phyloP scores from a whole-genome alignment of 2,797 vertebrate species.

The Esox masquinongy region DNA sequence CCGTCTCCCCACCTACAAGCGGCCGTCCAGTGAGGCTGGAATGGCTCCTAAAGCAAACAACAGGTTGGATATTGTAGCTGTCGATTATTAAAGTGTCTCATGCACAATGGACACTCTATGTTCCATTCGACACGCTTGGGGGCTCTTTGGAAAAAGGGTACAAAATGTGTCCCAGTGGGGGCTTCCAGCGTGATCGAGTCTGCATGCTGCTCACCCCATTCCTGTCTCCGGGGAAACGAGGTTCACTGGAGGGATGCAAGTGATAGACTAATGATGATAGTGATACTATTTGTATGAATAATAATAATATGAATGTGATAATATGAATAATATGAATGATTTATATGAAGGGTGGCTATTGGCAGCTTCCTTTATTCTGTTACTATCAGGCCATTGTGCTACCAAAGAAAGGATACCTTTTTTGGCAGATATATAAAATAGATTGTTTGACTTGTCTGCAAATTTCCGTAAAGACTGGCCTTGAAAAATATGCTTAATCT shows the following conservation, averaged over 20 bases:
- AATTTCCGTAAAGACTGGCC: not conserved
- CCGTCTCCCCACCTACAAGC: slow-evolving; percentile 70
- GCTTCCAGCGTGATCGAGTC: slow-evolving; percentile 90
- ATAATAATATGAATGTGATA: not conserved
- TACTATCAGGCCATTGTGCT: not conserved
- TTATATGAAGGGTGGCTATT: not conserved
- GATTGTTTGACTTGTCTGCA: not conserved
- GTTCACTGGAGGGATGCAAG: slow-evolving; percentile 54
- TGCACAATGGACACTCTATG: slow-evolving; percentile 96
- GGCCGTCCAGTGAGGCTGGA: slow-evolving; percentile 79
- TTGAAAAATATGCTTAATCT: not conserved
- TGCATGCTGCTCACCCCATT: slow-evolving; percentile 88
- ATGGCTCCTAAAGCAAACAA: slow-evolving; percentile 94
- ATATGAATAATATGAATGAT: not conserved
- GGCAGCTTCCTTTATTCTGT: not conserved
- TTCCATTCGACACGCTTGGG: slow-evolving; percentile 97
- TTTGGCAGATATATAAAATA: not conserved
- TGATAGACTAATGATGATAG: slow-evolving; percentile 17
- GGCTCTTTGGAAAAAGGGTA: slow-evolving; percentile 84
- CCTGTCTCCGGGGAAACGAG: slow-evolving; percentile 89
- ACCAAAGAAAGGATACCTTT: not conserved
- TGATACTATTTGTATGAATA: slow-evolving; percentile 12
- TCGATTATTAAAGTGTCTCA: slow-evolving; percentile 97
- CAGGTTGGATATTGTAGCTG: slow-evolving; percentile 99
- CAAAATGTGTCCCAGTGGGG: slow-evolving; percentile 86